phyloP scores from a whole-genome alignment of 2,113 vertebrate species.

The Silurus glanis region DNA sequence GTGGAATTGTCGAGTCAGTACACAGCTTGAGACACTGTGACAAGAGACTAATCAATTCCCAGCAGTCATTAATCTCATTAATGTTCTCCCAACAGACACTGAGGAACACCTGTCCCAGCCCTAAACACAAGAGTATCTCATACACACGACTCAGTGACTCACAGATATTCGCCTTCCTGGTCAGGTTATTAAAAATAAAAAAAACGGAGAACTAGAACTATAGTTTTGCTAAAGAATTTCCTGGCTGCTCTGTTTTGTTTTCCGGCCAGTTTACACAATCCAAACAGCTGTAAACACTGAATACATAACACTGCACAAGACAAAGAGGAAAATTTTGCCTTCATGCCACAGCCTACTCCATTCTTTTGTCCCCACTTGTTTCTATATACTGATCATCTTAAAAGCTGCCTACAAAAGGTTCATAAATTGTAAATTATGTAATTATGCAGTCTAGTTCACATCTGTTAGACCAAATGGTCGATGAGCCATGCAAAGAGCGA shows the following conservation, averaged over 20 bases:
- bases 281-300: conserved; percentile 6
- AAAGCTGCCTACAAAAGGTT: conserved; percentile 37
- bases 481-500: background rate
- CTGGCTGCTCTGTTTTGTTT: conserved; percentile 3
- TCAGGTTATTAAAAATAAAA: background rate
- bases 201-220: background rate
- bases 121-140: background rate
- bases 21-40: conserved; percentile 33
- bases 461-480: conserved; percentile 43
- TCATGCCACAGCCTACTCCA: background rate
- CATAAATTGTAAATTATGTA: conserved; percentile 53
- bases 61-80: conserved; percentile 48
- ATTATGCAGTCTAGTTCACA: conserved; percentile 51
- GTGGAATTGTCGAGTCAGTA: conserved; percentile 14
- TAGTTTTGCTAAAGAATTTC: background rate
- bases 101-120: conserved; percentile 42
- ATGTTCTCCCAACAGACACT: conserved; percentile 34
- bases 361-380: conserved; percentile 2
- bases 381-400: conserved; percentile 36
- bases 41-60: conserved; percentile 48
- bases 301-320: background rate
- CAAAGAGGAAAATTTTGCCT: background rate
- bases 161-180: background rate
- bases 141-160: conserved; percentile 18
- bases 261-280: background rate